A percentile compares a stretch with the other conserved stretches of the same genome.
phyloP scores from a whole-genome alignment of 2,797 vertebrate genomes.

The Danio choprae region DNA sequence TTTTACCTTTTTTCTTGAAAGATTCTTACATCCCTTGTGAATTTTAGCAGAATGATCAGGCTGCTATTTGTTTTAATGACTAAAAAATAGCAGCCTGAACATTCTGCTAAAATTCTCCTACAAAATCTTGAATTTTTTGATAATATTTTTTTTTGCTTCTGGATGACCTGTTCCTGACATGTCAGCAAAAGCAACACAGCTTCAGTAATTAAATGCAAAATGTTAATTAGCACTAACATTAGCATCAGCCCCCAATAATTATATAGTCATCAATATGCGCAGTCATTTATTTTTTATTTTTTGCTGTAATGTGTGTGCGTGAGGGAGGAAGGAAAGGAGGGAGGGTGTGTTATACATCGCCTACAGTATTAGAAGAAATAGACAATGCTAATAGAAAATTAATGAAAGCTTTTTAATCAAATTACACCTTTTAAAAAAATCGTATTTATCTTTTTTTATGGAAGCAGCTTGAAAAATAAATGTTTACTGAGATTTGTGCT shows the following conservation, averaged over 20 bases:
- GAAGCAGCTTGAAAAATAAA: too few relatives aligned
- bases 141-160: too few relatives aligned
- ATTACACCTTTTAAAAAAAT: too few relatives aligned
- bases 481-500: too few relatives aligned
- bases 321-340: too few relatives aligned
- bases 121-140: too few relatives aligned
- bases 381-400: neutral
- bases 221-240: constrained; percentile 23
- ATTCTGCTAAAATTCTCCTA: neutral
- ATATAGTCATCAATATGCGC: neutral
- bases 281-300: neutral
- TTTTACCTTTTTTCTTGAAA: too few relatives aligned
- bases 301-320: neutral
- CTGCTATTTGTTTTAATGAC: too few relatives aligned
- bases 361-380: neutral
- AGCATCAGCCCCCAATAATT: constrained; percentile 20
- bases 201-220: constrained; percentile 12
- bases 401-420: too few relatives aligned
- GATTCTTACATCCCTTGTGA: too few relatives aligned
- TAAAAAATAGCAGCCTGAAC: neutral
- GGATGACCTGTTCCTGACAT: neutral
- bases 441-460: too few relatives aligned
- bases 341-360: neutral
- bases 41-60: too few relatives aligned
- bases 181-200: constrained; percentile 9